Evolutionary conservation across 1,140 invertebrate genomes (phyloP), one percentile per base, ranked within the genome.

Genomic region (Brachionus paranguensis): DNA sequence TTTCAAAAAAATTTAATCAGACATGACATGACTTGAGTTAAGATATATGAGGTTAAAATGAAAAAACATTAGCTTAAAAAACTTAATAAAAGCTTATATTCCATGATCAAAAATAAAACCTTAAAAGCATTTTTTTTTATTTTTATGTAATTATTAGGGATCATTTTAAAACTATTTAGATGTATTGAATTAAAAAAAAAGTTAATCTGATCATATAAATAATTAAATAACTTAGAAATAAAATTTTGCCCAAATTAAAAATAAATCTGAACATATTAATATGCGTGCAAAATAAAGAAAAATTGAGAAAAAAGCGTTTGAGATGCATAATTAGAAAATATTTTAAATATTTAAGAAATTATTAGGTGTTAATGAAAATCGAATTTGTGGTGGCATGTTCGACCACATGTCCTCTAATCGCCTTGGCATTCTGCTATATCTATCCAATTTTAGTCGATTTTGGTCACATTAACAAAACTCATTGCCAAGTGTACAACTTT

Each of bases 401-500:
- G 5, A 53, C 50, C 10, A 3, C 20, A 60, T 64, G 24, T 33
- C 76, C 76, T 3, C 20, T 79, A 37, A 55, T 53, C 12, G 76
- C 50, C 4, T 53, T 79, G 33, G 47, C 55, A 17, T 79, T 53
- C 29, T 79, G 76, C 45, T 60, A 60, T 20, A 60, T 60, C 8
- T 60, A 79, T 8, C 76, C 76, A 55, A 33, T 79, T 7, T 27
- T 55, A 33, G 8, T 33, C 76, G 76, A 79, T 55, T 79, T 79
- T 64, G 41, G n/a, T 3, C 29, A 55, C 12, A 64, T 64, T 7
- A 79, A 45, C 17, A 55, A 64, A 53, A 79, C 76, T 33, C 76
- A 79, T 64, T 79, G 76, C 20, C 14, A 72, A 37, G 41, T 43
- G 17, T 53, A 64, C 17, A 79, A 79, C 53, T 79, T 79, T 79